Evolutionary conservation across 1,140 invertebrate species (phyloP), one percentile per base, ranked within the genome.

Genomic region (Drosophila serrata): DNA sequence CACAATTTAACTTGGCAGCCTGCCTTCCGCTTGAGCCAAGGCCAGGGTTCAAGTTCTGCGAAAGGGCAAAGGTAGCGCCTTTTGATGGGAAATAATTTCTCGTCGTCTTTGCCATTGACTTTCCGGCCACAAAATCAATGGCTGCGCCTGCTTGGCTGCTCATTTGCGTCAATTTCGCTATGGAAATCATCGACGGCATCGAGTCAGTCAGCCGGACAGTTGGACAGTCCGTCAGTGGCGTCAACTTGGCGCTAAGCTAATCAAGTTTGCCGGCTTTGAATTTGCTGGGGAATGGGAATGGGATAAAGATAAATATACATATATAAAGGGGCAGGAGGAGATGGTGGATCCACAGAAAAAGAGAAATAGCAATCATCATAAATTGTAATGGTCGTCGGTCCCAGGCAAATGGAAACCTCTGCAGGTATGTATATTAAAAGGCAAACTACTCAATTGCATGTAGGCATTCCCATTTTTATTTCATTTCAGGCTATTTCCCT

Each of bases 1-100:
- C 64, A 65, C 49, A 43, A 60, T 57, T 55, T 62, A 40, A 51
- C 51, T 45, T 45, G 43, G 58, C 61, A 65, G 45, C n/a, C 37
- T 35, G 5, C 35, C 31, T 48, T 48, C 45, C 63, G 59, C 74
- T 60, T 35, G 19, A 60, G 6, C 64, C 61, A 74, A 75, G 81
- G 77, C 72, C 70, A 64, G 74, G 51, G 85, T 81, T 88, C 77
- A 90, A 88, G 85, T 88, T 88, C 85, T 88, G 85, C 78, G 58
- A 74, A 84, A 78, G 72, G 76, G 43, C 62, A 87, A 68, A 79
- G 31, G 37, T 24, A 39, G 43, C 59, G 58, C 51, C 15, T 64
- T 65, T 70, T 62, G 61, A 72, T 88, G 85, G 85, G 78, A 88
- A 88, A 78, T 56, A 46, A 74, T 64, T 75, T 57, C 29, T 55